Percentiles rank a stretch among this genome's conserved stretches.
phyloP scores from a whole-genome alignment of 2,888 invertebrate genomes.

The Malachius bipustulatus region DNA sequence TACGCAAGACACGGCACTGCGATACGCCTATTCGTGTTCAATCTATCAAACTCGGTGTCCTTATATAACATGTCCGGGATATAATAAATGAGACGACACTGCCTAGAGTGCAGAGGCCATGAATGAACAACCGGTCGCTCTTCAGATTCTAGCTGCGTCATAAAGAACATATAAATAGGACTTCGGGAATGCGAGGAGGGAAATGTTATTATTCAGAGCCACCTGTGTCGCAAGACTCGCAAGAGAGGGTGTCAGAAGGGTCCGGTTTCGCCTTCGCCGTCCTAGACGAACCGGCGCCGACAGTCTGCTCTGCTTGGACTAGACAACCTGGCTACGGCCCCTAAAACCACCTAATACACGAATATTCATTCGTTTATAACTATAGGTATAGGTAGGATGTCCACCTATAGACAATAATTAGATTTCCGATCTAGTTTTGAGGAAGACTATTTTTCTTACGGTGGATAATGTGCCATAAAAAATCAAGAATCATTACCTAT shows the following conservation, averaged over 20 bases:
- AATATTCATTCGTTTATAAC: no score
- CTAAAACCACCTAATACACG: no score
- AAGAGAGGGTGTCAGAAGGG: constrained; percentile 18
- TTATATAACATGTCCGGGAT: constrained; percentile 1
- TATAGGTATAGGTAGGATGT: no score
- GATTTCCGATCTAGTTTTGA: no score
- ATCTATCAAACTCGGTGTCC: not conserved
- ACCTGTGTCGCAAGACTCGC: constrained; percentile 24
- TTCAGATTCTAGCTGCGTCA: constrained; percentile 17
- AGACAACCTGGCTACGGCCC: no score
- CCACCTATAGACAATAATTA: no score
- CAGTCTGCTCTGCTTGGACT: no score
- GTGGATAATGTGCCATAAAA: no score
- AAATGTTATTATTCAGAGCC: constrained; percentile 23
- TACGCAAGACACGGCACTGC: constrained; percentile 17
- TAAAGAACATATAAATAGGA: constrained; percentile 18
- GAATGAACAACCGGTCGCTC: constrained; percentile 15
- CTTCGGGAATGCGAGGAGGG: constrained; percentile 24
- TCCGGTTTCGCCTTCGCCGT: no score
- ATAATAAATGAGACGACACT: constrained; percentile 8
- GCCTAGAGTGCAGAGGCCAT: constrained; percentile 1
- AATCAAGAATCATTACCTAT: no score
- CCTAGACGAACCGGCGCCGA: no score
- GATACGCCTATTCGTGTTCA: constrained; percentile 19
- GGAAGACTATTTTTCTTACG: no score